Evolutionary conservation across 2,888 invertebrate genomes (phyloP).

Genomic region (Drosophila silvestris): DNA sequence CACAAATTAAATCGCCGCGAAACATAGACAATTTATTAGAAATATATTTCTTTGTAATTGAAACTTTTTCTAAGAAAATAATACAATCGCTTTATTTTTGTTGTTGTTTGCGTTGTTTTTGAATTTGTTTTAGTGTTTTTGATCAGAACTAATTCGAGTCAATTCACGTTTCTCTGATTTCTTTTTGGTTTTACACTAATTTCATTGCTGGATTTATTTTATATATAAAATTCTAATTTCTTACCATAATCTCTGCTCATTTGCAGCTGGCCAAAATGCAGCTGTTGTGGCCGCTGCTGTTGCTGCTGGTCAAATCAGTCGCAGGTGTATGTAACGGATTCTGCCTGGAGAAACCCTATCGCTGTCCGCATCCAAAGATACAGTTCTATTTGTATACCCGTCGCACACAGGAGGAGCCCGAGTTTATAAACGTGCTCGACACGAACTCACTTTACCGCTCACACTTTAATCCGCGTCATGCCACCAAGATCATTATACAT

Average conservation of each 20-base stretch:
- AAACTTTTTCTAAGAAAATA: too few relatives aligned
- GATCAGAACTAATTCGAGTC: too few relatives aligned
- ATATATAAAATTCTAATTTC: neutral
- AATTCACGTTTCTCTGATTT: neutral
- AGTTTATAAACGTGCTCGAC: slow-evolving; percentile 89
- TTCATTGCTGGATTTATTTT: neutral
- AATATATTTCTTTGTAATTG: too few relatives aligned
- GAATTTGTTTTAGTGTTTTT: too few relatives aligned
- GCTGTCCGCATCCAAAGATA: slow-evolving; percentile 93
- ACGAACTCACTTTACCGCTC: slow-evolving; percentile 90
- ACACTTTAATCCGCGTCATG: slow-evolving; percentile 91
- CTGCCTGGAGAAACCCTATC: slow-evolving; percentile 93
- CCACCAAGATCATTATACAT: slow-evolving; percentile 95
- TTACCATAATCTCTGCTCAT: neutral
- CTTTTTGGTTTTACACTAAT: too few relatives aligned
- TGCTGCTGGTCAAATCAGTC: slow-evolving; percentile 84
- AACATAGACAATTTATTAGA: too few relatives aligned
- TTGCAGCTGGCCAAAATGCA: slow-evolving; percentile 75
- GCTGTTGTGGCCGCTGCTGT: slow-evolving; percentile 69
- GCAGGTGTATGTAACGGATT: slow-evolving; percentile 91
- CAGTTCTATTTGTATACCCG: slow-evolving; percentile 93
- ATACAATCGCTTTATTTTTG: too few relatives aligned
- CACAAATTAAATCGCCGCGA: neutral
- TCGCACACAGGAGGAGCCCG: slow-evolving; percentile 91
- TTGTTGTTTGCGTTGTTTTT: too few relatives aligned